Evolutionary conservation across 2,888 invertebrate genomes (phyloP), one percentile per base, ranked within the genome.

Genomic region (Dusona sp.): DNA sequence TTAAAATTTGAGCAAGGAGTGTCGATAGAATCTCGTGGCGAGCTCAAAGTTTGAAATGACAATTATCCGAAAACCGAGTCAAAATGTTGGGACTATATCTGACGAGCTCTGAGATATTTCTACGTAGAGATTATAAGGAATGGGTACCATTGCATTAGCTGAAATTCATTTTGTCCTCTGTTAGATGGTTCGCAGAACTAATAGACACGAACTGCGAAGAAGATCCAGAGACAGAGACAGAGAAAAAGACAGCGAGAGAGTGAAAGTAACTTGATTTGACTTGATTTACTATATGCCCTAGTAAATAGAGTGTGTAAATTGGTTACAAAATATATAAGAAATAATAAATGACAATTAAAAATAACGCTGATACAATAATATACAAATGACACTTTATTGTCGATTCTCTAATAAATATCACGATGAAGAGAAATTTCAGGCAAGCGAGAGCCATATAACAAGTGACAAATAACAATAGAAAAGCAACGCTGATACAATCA

Each of bases 121-220:
- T 45, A 64, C 38, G 22, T 64, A 9, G 22, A 36, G 51, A n/a
- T 19, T 45, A 48, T 19, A 48, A 6, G 64, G 42, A 48, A 64
- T 61, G 36, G 36, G 36, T 33, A 61, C 57, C 42, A 29, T 70
- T 68, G 75, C 80, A 81, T 84, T 84, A 77, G 80, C 22, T n/a
- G 65, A 72, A 78, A 81, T 81, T 73, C 80, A 77, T 64, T 48
- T 65, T 54, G 25, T 73, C 77, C 77, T 72, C n/a, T 38, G 38
- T 33, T 80, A 42, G 72, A 77, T 84, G 16, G 64, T 78, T 64
- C 61, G 45, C 19, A 45, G 45, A 25, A 13, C 38, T 36, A 75
- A 74, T 48, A 54, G 70, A 45, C 72, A 73, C 70, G 13, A n/a
- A 72, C 36, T 33, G 29, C 33, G 16, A 36, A 4, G 48, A 54